phyloP scores from a whole-genome alignment of 2,113 vertebrate species.

The Ammodytes dubius region DNA sequence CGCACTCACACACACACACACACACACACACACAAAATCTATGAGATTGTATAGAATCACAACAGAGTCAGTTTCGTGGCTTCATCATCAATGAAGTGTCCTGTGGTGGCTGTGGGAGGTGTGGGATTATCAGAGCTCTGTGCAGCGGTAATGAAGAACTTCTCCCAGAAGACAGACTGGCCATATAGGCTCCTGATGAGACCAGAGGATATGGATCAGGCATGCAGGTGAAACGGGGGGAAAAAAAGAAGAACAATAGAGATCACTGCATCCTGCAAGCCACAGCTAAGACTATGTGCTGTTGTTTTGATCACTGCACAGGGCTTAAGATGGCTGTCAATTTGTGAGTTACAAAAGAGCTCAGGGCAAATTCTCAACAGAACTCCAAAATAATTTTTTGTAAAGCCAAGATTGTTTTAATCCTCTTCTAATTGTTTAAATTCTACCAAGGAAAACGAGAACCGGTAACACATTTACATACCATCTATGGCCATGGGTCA shows the following conservation, averaged over 20 bases:
- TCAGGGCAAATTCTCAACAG: background rate
- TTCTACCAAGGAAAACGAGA: background rate
- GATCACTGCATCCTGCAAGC: conserved; percentile 6
- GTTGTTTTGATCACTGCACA: conserved; percentile 15
- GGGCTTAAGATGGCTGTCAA: conserved; percentile 4
- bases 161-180: conserved; percentile 57
- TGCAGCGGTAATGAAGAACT: conserved; percentile 59
- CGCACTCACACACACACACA: too few relatives aligned
- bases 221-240: conserved; percentile 31
- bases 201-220: conserved; percentile 42
- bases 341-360: conserved; percentile 1
- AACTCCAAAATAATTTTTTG: too few relatives aligned
- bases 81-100: conserved; percentile 45
- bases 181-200: conserved; percentile 30
- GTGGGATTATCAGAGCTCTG: conserved; percentile 61
- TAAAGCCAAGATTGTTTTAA: background rate
- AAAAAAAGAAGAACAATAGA: conserved; percentile 37
- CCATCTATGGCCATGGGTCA: background rate
- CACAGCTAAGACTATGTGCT: conserved; percentile 1
- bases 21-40: background rate
- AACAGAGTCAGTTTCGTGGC: conserved; percentile 47
- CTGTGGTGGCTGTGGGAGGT: conserved; percentile 42
- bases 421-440: background rate
- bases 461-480: background rate
- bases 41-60: conserved; percentile 26